phyloP scores from a whole-genome alignment of 2,797 vertebrate species.

The Dipus sagitta region DNA sequence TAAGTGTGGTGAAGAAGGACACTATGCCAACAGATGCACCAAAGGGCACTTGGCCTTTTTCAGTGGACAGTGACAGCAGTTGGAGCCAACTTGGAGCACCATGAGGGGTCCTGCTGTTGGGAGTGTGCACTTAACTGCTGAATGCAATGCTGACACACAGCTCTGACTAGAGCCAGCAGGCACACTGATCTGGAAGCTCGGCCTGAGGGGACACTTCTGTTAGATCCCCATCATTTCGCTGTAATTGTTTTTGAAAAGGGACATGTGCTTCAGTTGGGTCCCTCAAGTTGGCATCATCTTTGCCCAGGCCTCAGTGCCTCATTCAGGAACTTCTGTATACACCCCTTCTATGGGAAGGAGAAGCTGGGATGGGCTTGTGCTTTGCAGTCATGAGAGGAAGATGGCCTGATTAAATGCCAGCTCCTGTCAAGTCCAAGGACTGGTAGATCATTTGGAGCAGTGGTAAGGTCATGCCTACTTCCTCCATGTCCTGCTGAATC shows the following conservation, averaged over 20 bases:
- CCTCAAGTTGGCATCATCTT: slow-evolving; percentile 51
- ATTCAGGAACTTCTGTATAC: slow-evolving; percentile 12
- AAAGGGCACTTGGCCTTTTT: slow-evolving; percentile 99
- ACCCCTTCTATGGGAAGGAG: neutral
- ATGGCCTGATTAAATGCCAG: slow-evolving; percentile 49
- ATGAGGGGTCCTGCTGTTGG: slow-evolving; percentile 54
- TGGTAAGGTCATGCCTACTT: neutral
- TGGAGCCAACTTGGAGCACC: slow-evolving; percentile 76
- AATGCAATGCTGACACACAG: slow-evolving; percentile 76
- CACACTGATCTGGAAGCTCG: slow-evolving; percentile 48
- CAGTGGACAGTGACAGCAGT: slow-evolving; percentile 93
- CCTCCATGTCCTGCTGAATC: slow-evolving; percentile 62
- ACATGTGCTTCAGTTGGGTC: slow-evolving; percentile 16
- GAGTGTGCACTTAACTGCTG: slow-evolving; percentile 79
- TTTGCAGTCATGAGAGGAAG: slow-evolving; percentile 4
- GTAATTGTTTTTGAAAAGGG: slow-evolving; percentile 81
- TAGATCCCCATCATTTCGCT: slow-evolving; percentile 74
- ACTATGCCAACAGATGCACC: slow-evolving; percentile 99
- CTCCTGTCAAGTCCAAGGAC: slow-evolving; percentile 37
- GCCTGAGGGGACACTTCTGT: slow-evolving; percentile 35
- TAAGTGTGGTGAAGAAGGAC: slow-evolving; percentile 99
- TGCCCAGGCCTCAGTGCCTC: slow-evolving; percentile 42
- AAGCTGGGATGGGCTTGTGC: neutral
- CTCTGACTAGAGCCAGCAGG: slow-evolving; percentile 79
- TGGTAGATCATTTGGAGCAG: slow-evolving; percentile 46